Percentiles rank a stretch among this genome's conserved stretches.
Evolutionary conservation across 2,888 invertebrate genomes (phyloP).

Genomic region (Phyllotreta cruciferae): DNA sequence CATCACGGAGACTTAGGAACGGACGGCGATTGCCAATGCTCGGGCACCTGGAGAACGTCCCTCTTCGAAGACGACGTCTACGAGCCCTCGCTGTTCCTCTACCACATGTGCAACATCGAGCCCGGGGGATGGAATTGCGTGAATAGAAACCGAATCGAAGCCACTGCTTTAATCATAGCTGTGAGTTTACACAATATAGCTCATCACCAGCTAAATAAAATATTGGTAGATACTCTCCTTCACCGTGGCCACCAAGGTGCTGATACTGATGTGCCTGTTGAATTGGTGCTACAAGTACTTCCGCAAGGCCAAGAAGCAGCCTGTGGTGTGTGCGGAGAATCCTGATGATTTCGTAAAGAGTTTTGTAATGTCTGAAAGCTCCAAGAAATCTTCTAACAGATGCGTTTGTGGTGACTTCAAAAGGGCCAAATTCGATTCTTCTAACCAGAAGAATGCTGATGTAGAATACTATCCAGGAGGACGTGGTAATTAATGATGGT

Average conservation of each 20-base stretch:
- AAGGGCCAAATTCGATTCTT: constrained; percentile 5
- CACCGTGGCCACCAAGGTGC: constrained; percentile 48
- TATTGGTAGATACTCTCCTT: constrained; percentile 44
- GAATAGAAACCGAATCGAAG: constrained; percentile 51
- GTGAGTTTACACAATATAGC: constrained; percentile 42
- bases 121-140: constrained; percentile 54
- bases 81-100: constrained; percentile 54
- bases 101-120: constrained; percentile 61
- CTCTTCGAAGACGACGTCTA: constrained; percentile 53
- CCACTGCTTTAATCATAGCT: constrained; percentile 52
- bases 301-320: constrained; percentile 30
- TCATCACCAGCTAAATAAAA: neutral
- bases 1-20: constrained; percentile 55
- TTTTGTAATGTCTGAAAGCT: constrained; percentile 37
- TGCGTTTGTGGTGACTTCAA: constrained; percentile 37
- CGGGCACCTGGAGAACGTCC: constrained; percentile 57
- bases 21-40: constrained; percentile 57
- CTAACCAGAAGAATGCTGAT: constrained; percentile 40
- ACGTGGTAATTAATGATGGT: neutral
- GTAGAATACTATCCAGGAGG: constrained; percentile 37
- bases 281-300: constrained; percentile 51
- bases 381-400: constrained; percentile 23
- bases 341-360: constrained; percentile 36
- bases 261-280: constrained; percentile 50
- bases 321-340: constrained; percentile 31